Conservation (phyloP, 2,113 vertebrate genomes). For the Peromyscus californicus region DNA sequence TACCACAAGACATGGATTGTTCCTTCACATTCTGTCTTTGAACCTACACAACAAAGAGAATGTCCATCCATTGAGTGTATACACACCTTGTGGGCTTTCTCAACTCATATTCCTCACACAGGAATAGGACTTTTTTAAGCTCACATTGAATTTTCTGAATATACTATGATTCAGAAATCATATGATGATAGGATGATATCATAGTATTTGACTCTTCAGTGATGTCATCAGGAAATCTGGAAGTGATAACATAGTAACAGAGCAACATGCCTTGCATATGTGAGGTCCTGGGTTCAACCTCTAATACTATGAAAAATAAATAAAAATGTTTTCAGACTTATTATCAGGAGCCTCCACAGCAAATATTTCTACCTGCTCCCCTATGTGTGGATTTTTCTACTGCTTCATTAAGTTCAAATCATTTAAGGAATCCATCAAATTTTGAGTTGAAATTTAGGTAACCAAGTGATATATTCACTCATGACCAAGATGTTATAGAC, state of each 20-base stretch:
- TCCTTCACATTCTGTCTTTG: background rate
- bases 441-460: slow-evolving; percentile 79
- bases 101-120: background rate
- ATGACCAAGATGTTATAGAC: slow-evolving; percentile 68
- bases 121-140: background rate
- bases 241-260: background rate
- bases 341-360: background rate
- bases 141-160: background rate
- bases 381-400: slow-evolving; percentile 58
- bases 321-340: background rate
- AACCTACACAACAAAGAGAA: rapidly evolving
- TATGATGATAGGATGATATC: no score
- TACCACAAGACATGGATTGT: background rate
- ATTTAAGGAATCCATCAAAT: slow-evolving; percentile 80
- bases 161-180: no score
- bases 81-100: rapidly evolving
- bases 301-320: background rate
- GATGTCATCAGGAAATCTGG: background rate
- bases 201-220: background rate
- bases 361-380: slow-evolving; percentile 51
- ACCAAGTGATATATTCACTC: slow-evolving; percentile 73
- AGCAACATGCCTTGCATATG: background rate
- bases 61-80: background rate
- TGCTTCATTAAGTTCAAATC: slow-evolving; percentile 74
- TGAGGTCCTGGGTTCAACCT: background rate